Evolutionary conservation across 2,113 vertebrate species (phyloP).

Genomic region (Anarhynchus alexandrinus): DNA sequence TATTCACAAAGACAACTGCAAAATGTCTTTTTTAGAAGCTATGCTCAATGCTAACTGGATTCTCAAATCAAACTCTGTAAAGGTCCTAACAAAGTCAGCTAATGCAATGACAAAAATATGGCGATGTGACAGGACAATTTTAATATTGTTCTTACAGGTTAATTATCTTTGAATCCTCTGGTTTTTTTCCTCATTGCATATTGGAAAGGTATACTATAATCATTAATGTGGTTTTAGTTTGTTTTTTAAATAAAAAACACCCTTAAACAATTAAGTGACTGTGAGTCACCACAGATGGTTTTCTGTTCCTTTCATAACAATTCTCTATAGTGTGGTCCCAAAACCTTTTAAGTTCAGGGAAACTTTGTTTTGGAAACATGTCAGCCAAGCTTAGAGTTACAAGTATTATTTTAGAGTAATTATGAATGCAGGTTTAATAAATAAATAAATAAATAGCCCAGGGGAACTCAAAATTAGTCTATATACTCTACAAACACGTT

Average conservation of each 20-base stretch:
- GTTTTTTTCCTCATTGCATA: neutral
- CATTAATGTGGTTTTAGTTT: neutral
- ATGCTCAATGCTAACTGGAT: rapidly evolving
- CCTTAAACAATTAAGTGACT: neutral
- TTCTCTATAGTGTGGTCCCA: rapidly evolving
- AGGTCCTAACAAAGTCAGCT: neutral
- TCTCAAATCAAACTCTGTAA: neutral
- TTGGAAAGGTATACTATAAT: neutral
- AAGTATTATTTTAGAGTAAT: neutral
- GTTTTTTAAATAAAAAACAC: neutral
- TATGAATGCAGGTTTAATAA: neutral
- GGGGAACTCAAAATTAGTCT: neutral
- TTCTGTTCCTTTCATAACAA: neutral
- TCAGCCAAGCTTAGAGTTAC: neutral
- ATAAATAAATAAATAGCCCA: neutral
- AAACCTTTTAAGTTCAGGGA: neutral
- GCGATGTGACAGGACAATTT: neutral
- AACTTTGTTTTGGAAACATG: neutral
- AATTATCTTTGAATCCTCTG: neutral
- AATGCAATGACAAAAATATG: neutral
- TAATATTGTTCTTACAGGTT: neutral
- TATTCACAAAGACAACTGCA: neutral
- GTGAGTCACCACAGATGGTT: neutral
- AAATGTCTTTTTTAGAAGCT: neutral
- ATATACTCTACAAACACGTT: neutral